Evolutionary conservation across 1,140 invertebrate genomes (phyloP), one percentile per base, ranked within the genome.

Genomic region (Physella acuta): DNA sequence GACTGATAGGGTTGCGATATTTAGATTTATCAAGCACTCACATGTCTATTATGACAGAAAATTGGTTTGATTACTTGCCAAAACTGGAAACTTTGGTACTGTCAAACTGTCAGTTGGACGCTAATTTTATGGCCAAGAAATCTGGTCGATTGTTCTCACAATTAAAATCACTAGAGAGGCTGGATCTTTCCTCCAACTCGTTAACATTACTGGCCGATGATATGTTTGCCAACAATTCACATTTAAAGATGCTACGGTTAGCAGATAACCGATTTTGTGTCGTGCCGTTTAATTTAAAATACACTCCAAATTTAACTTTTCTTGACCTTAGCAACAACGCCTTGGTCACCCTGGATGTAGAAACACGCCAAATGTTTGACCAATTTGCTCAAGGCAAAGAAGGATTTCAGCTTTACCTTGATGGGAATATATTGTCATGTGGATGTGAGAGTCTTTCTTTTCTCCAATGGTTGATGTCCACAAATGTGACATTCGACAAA

Each of bases 381-480:
- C 14, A 64, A 26, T 36, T 52, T 4, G 3, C 14, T 1, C 8
- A 53, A 1, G 24, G 28, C 30, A 26, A n/a, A 14, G 39, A 30
- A 31, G 51, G 33, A 8, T 49, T 64, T 33, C 34, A 30, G 3
- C 14, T 64, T 26, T 36, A 51, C 0, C 16, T 64, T 4, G 1
- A 26, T 31, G 62, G 62, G 17, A 64, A 64, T 33, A 17, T 64
- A 24, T 28, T 64, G 24, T 64, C 62, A 33, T 64, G 62, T 53
- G 39, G 44, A 17, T 64, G 62, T 53, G 62, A 64, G 3, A 49
- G 24, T 33, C 14, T 64, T 44, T 28, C 14, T 17, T 64, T 64
- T 33, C 26, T 64, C 1, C 44, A 33, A 11, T 64, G 44, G 49
- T 33, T 64, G 16, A 3, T n/a, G 16, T 24, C 49, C 31, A 64